phyloP scores from a whole-genome alignment of 2,888 invertebrate species.

The Clitarchus hookeri region DNA sequence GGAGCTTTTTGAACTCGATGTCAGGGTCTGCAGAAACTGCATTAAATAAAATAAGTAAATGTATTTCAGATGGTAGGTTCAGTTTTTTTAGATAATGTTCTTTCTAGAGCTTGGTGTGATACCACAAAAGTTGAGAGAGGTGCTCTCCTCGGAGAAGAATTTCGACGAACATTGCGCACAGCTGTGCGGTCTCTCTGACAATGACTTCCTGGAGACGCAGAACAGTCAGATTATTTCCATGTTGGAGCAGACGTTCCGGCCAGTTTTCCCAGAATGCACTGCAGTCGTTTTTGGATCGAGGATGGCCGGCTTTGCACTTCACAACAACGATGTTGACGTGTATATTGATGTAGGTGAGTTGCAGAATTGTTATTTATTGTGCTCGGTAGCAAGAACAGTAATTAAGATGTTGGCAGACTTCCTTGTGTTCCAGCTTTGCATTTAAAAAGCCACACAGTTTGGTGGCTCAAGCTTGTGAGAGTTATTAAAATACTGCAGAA shows the following conservation, averaged over 20 bases:
- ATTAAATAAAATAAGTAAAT: too few relatives aligned
- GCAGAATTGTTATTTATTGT: too few relatives aligned
- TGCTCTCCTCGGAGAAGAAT: neutral
- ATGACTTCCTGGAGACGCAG: neutral
- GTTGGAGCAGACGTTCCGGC: neutral
- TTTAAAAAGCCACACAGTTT: too few relatives aligned
- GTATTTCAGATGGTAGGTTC: too few relatives aligned
- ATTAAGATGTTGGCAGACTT: too few relatives aligned
- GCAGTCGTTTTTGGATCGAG: neutral
- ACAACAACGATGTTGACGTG: neutral
- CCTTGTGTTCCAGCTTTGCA: too few relatives aligned
- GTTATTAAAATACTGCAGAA: too few relatives aligned
- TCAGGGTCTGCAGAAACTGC: too few relatives aligned
- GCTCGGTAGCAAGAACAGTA: too few relatives aligned
- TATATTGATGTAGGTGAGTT: slow-evolving; percentile 4
- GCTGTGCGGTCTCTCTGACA: neutral
- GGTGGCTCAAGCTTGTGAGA: too few relatives aligned
- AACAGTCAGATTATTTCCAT: neutral
- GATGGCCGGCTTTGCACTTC: neutral
- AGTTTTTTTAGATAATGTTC: neutral
- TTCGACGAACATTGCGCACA: neutral
- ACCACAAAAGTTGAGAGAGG: neutral
- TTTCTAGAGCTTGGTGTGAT: neutral
- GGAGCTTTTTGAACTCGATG: too few relatives aligned
- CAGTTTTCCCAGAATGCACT: neutral